Conservation (phyloP, 2,888 invertebrate genomes). For the Agrotis ipsilon region DNA sequence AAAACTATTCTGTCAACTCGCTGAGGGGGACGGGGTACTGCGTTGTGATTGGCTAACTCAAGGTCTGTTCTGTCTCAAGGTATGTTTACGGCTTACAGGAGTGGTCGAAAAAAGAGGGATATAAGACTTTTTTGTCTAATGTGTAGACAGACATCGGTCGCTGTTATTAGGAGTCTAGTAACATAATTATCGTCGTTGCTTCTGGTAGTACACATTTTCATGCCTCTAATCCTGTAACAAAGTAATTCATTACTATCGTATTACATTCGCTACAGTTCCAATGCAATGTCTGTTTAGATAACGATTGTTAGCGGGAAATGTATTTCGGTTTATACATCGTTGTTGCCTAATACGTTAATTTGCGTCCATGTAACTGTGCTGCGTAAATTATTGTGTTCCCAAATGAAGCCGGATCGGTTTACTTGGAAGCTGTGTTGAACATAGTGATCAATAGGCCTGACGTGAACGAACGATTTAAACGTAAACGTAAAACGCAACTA, state of each 20-base stretch:
- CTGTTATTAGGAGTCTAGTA: too few relatives aligned
- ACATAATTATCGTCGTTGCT: too few relatives aligned
- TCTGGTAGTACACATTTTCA: background rate
- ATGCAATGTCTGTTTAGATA: slow-evolving; percentile 47
- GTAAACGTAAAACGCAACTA: background rate
- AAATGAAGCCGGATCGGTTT: slow-evolving; percentile 39
- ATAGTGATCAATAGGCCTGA: background rate
- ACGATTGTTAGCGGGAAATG: slow-evolving; percentile 56
- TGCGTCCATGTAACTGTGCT: slow-evolving; percentile 36
- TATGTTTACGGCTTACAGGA: too few relatives aligned
- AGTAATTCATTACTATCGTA: slow-evolving; percentile 69
- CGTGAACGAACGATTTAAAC: background rate
- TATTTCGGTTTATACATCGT: slow-evolving; percentile 53
- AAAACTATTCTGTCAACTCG: too few relatives aligned
- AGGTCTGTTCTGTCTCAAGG: too few relatives aligned
- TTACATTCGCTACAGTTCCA: slow-evolving; percentile 48
- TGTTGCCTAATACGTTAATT: slow-evolving; percentile 55
- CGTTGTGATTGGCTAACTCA: too few relatives aligned
- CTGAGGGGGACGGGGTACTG: too few relatives aligned
- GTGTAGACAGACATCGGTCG: too few relatives aligned
- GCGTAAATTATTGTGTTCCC: slow-evolving; percentile 48
- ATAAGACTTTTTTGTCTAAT: too few relatives aligned
- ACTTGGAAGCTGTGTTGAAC: slow-evolving; percentile 39
- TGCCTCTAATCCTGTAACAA: slow-evolving; percentile 13
- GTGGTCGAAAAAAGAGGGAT: too few relatives aligned